Evolutionary conservation across 2,797 vertebrate species (phyloP), one percentile per base, ranked within the genome.

Genomic region (Alosa sapidissima): DNA sequence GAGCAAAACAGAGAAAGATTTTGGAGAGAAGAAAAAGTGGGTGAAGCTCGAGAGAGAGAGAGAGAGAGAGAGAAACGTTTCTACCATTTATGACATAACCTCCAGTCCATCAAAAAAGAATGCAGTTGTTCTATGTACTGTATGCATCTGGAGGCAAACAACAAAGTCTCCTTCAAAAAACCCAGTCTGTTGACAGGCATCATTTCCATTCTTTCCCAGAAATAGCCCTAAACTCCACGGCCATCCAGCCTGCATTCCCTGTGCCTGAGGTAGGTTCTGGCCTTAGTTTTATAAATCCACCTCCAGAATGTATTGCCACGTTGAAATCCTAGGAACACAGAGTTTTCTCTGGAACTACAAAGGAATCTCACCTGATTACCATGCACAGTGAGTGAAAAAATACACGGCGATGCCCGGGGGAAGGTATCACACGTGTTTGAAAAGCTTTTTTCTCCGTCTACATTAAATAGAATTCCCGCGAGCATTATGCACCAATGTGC

Each of bases 281-380:
- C 72, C 5, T 41, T 21, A 78, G 36, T 41, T 45, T 78, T 3
- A 78, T 19, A 45, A 47, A 47, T 8, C 16, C 41, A 78, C 72
- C 72, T 21, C 72, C 72, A 78, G 72, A 41, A 78, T 78, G 16
- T 16, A 78, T 62, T 62, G 58, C 58, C 58, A 62, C 41, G 19
- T 47, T 78, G 72, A 78, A 78, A 47, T 47, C 41, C 19, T 16
- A 47, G 72, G 21, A 14, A 78, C 16, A 41, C 72, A 47, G 41
- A 24, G 72, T 78, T 78, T 78, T 78, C 72, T 78, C 72, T 78
- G 36, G 16, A 47, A 78, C 72, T 78, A 78, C 72, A 78, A 78
- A 78, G 72, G 72, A 78, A 78, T 45, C 72, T 47, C 72, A 78
- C 41, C 72, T 78, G 72, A 78, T 78, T 78, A 78, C 19, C 41